A percentile compares a stretch with the other conserved stretches of the same genome.
Evolutionary conservation across 2,113 vertebrate species (phyloP).

Genomic region (Fregata magnificens): DNA sequence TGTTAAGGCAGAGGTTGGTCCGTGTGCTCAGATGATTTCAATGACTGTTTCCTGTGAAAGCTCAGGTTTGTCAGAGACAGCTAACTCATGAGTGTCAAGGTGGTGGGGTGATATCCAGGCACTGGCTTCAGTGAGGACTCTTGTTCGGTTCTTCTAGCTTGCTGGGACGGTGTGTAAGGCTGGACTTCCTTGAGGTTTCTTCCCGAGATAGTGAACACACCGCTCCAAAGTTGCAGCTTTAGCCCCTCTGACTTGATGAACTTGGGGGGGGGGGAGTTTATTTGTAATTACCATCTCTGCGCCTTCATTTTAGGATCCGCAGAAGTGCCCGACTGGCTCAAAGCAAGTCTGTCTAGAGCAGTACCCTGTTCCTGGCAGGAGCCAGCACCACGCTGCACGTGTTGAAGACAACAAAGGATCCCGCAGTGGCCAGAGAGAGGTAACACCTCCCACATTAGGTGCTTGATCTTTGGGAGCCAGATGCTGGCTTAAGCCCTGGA

Average conservation of each 20-base stretch:
- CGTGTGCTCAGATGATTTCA: not conserved
- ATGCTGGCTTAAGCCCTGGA: not conserved
- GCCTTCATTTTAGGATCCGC: not conserved
- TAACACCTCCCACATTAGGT: not conserved
- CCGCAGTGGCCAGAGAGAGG: not conserved
- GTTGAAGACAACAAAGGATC: not conserved
- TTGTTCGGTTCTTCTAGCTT: not conserved
- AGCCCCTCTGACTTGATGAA: not conserved
- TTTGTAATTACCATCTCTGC: not conserved
- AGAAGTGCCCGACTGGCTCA: not conserved
- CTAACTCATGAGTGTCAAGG: not conserved
- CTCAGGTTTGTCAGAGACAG: not conserved
- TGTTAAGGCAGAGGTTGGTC: not conserved
- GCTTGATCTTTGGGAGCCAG: not conserved
- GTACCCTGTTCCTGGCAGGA: not conserved
- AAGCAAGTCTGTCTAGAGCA: not conserved
- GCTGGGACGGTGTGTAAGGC: not conserved
- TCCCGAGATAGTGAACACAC: not conserved
- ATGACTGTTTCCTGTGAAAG: not conserved
- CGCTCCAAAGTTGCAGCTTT: not conserved
- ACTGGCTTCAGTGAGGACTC: not conserved
- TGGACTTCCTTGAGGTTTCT: not conserved
- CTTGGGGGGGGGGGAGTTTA: not conserved
- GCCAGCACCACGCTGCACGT: accelerated
- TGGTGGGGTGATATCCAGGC: not conserved